A percentile compares a stretch with the other conserved stretches of the same genome.
These are phyloP conservation scores for Oceanodroma leucorhoa DNA, from an alignment of 2,797 vertebrate species.

Conservation along the genomic window DNA sequence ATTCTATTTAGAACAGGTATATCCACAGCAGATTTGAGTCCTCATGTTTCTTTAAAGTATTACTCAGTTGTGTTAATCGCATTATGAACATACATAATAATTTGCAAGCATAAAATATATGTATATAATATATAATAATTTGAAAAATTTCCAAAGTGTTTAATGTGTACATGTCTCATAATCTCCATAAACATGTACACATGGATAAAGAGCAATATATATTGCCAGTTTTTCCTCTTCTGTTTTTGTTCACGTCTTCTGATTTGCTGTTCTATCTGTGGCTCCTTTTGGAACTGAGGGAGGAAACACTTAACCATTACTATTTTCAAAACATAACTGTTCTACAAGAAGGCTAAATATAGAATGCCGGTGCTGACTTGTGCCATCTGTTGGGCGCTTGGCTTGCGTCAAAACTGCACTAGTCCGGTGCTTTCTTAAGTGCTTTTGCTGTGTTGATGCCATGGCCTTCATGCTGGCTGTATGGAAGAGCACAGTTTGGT, in stretches of 20 bases:
- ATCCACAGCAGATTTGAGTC: not conserved
- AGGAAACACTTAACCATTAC: not conserved
- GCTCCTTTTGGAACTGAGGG: not conserved
- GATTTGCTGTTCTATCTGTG: not conserved
- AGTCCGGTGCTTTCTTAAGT: not conserved
- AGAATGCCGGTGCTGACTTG: not conserved
- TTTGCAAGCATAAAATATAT: not conserved
- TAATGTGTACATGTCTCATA: not conserved
- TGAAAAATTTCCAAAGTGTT: not conserved
- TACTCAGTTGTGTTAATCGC: not conserved
- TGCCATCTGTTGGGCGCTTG: not conserved
- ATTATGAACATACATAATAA: not conserved
- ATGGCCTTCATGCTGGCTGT: not conserved
- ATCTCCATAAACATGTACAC: not conserved
- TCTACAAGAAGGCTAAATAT: not conserved
- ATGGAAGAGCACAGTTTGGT: not conserved
- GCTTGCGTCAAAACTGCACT: not conserved
- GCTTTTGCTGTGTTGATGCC: not conserved
- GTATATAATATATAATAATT: not conserved
- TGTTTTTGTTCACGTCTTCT: not conserved
- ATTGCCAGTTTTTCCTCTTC: not conserved
- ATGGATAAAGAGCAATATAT: not conserved
- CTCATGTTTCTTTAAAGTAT: not conserved
- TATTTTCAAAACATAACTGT: not conserved
- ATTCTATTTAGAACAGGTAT: not conserved